Conservation (phyloP, 2,797 vertebrate species). For the Myotis planiceps region DNA sequence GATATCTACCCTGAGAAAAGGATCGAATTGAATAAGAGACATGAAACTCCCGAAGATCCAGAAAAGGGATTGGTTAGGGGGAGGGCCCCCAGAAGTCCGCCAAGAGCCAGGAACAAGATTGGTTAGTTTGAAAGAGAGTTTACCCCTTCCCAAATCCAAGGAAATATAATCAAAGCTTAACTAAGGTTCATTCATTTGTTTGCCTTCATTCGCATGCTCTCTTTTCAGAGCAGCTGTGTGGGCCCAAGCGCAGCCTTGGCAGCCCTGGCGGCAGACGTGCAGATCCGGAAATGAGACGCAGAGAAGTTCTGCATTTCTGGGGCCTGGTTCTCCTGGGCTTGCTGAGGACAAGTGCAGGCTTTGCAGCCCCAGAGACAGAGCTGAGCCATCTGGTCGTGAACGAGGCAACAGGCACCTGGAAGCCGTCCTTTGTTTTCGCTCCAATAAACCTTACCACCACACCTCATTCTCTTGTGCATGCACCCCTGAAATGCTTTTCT, state of each 20-base stretch:
- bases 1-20: neutral
- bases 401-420: neutral
- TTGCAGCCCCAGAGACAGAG: neutral
- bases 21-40: neutral
- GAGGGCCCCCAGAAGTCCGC: neutral
- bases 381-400: neutral
- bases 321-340: neutral
- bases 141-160: neutral
- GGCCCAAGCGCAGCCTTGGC: neutral
- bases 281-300: neutral
- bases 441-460: neutral
- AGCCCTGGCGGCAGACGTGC: neutral
- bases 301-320: neutral
- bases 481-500: neutral
- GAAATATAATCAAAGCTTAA: neutral
- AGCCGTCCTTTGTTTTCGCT: neutral
- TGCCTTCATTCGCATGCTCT: neutral
- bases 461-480: neutral
- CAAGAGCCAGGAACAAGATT: neutral
- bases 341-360: neutral
- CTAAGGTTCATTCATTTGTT: neutral
- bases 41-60: neutral
- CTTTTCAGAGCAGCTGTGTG: neutral
- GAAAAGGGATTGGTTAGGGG: neutral
- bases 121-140: neutral